These are phyloP conservation scores for fruit fly (Drosophila melanogaster) DNA, from an alignment of 1,140 invertebrate genomes.

Conservation along the genomic window Release_6_plus_ISO1_MT NC_004354.4:13634501-13635000, in stretches of 20 bases:
- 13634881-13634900: conserved; percentile 4
- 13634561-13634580: conserved; percentile 27
- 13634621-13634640: conserved; percentile 11
- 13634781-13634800: no score
- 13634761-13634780: conserved; percentile 9
- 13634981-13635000: conserved; percentile 22
- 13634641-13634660: conserved; percentile 14
- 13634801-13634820: not conserved
- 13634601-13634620: conserved; percentile 35
- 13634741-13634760: conserved; percentile 43
- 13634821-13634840: conserved; percentile 21
- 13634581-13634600: conserved; percentile 42
- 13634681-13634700: conserved; percentile 51
- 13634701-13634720: conserved; percentile 52
- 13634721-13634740: conserved; percentile 38
- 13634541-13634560: not conserved
- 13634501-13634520: conserved; percentile 3
- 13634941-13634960: conserved; percentile 20
- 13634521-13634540: conserved; percentile 3
- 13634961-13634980: conserved; percentile 12
- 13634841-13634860: conserved; percentile 13
- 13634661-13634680: conserved; percentile 46
- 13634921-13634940: not conserved
- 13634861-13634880: not conserved
- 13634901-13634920: conserved; percentile 31